These are phyloP conservation scores for Amphiduros pacificus DNA, from an alignment of 2,888 invertebrate species.

Conservation along the genomic window DNA sequence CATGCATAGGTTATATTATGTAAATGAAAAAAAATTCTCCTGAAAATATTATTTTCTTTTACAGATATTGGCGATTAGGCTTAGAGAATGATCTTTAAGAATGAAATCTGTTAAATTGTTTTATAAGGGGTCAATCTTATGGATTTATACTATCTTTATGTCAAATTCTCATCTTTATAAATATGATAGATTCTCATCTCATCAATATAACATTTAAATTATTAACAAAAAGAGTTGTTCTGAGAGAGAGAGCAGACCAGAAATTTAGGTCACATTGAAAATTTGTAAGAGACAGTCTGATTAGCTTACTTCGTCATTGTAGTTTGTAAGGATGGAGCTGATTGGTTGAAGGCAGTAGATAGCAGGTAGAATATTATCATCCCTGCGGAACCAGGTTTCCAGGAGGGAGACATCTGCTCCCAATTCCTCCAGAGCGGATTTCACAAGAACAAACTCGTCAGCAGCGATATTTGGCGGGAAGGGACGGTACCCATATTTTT, in stretches of 20 bases:
- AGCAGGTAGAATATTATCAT: conserved; percentile 46
- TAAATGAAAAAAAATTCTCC: too few relatives aligned
- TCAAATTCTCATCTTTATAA: too few relatives aligned
- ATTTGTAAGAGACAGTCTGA: not conserved
- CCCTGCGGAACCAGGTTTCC: conserved; percentile 42
- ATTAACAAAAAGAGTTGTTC: too few relatives aligned
- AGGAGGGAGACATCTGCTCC: conserved; percentile 38
- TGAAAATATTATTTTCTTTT: too few relatives aligned
- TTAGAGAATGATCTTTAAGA: too few relatives aligned
- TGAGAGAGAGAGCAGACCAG: not conserved
- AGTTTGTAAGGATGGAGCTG: conserved; percentile 30
- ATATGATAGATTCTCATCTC: too few relatives aligned
- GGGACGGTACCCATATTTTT: conserved; percentile 49
- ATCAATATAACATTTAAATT: too few relatives aligned
- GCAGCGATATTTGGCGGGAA: conserved; percentile 42
- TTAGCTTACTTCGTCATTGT: conserved; percentile 26
- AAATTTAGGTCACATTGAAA: not conserved
- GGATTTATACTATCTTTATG: too few relatives aligned
- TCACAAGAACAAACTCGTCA: conserved; percentile 42
- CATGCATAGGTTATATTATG: too few relatives aligned
- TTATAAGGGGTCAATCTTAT: too few relatives aligned
- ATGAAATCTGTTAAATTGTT: too few relatives aligned
- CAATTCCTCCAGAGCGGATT: conserved; percentile 27
- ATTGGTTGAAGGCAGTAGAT: conserved; percentile 46
- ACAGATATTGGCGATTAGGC: too few relatives aligned